Evolutionary conservation across 2,113 vertebrate species (phyloP).

Genomic region (Bos javanicus): DNA sequence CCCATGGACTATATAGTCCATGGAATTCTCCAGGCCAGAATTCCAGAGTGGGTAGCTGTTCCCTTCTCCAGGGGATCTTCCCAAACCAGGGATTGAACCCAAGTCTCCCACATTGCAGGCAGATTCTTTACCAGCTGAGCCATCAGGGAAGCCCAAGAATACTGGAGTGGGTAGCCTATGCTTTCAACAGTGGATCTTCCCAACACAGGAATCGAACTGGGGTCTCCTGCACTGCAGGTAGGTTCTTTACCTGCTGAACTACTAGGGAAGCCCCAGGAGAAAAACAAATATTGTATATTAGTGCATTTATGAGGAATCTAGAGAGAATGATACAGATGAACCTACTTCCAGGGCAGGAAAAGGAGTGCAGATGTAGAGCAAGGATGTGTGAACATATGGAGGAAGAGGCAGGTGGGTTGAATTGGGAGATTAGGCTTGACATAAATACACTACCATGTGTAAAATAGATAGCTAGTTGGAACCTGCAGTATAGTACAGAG

Average conservation of each 20-base stretch:
- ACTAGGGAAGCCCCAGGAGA: background rate
- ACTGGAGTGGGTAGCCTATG: background rate
- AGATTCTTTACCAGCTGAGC: background rate
- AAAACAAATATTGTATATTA: background rate
- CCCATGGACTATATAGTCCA: background rate
- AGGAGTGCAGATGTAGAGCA: background rate
- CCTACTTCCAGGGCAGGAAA: background rate
- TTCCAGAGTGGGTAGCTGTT: background rate
- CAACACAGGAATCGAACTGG: background rate
- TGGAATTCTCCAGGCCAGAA: background rate
- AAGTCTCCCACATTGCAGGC: background rate
- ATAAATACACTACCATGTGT: background rate
- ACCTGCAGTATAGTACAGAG: background rate
- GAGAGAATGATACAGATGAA: background rate
- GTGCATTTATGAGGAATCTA: background rate
- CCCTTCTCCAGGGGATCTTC: background rate
- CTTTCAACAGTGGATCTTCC: background rate
- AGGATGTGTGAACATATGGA: background rate
- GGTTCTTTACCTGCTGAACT: background rate
- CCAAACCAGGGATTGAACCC: background rate
- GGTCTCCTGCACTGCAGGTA: background rate
- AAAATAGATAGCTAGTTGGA: background rate
- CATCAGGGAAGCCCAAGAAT: background rate
- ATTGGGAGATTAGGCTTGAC: background rate
- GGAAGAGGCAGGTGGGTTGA: background rate